Evolutionary conservation across 2,797 vertebrate species (phyloP).

Genomic region (Anolis apletophallus): DNA sequence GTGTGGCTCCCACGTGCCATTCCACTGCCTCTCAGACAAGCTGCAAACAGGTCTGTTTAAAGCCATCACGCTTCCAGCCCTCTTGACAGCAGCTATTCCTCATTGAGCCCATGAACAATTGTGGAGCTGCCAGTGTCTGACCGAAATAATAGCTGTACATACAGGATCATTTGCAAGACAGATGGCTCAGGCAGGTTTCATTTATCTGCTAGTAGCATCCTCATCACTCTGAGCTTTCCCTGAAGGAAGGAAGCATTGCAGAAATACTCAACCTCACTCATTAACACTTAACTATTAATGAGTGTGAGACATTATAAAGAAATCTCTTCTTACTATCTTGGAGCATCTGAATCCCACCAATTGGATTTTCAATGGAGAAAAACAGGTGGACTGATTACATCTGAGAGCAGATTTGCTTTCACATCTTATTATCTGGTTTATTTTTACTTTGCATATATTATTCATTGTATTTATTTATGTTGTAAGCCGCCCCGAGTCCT

Average conservation of each 20-base stretch:
- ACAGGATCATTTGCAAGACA: constrained; percentile 75
- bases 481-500: too few species aligned
- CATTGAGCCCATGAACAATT: constrained; percentile 68
- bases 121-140: constrained; percentile 65
- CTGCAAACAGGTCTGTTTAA: constrained; percentile 61
- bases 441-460: too few species aligned
- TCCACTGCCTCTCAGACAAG: constrained; percentile 58
- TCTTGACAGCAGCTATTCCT: constrained; percentile 73
- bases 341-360: neutral
- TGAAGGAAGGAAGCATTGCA: constrained; percentile 37
- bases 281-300: constrained; percentile 23
- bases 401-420: neutral
- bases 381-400: neutral
- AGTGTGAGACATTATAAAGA: constrained; percentile 35
- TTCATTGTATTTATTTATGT: too few species aligned
- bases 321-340: neutral
- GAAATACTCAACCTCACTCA: constrained; percentile 53
- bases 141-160: constrained; percentile 77
- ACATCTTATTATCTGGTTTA: neutral
- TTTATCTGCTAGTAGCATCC: constrained; percentile 67
- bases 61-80: constrained; percentile 50
- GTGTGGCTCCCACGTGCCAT: constrained; percentile 6
- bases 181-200: constrained; percentile 63
- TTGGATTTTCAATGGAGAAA: neutral
- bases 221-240: constrained; percentile 52